Evolutionary conservation across 2,888 invertebrate species (phyloP).

Genomic region (Erebia palarica): DNA sequence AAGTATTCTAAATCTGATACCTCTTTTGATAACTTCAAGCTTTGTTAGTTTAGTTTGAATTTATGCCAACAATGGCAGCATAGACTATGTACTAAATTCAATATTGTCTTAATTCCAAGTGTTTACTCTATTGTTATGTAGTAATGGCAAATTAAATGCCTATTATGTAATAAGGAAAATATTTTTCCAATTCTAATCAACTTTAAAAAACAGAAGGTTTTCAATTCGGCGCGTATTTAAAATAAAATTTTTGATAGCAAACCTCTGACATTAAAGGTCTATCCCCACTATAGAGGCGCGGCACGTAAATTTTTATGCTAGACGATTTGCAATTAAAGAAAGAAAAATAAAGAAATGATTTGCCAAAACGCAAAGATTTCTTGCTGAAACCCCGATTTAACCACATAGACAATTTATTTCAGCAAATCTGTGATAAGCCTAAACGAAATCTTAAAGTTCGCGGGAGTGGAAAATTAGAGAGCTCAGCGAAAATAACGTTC

Average conservation of each 20-base stretch:
- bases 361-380: not conserved
- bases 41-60: not conserved
- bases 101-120: no score
- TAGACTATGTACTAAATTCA: no score
- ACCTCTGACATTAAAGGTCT: no score
- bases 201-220: no score
- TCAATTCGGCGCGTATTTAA: no score
- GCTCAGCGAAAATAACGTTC: constrained; percentile 27
- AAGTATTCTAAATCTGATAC: constrained; percentile 1
- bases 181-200: no score
- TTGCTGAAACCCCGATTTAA: not conserved
- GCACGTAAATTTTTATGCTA: not conserved
- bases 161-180: no score
- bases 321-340: not conserved
- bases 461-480: constrained; percentile 37
- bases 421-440: constrained; percentile 30
- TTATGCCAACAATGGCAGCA: no score
- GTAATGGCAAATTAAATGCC: no score
- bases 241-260: no score
- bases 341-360: not conserved
- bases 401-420: constrained; percentile 24
- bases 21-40: not conserved
- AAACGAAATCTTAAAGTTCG: constrained; percentile 36
- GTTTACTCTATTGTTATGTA: no score
- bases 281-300: no score